A percentile compares a stretch with the other conserved stretches of the same genome.
Evolutionary conservation across 2,888 invertebrate species (phyloP).

Genomic region (Drosophila pullipes): DNA sequence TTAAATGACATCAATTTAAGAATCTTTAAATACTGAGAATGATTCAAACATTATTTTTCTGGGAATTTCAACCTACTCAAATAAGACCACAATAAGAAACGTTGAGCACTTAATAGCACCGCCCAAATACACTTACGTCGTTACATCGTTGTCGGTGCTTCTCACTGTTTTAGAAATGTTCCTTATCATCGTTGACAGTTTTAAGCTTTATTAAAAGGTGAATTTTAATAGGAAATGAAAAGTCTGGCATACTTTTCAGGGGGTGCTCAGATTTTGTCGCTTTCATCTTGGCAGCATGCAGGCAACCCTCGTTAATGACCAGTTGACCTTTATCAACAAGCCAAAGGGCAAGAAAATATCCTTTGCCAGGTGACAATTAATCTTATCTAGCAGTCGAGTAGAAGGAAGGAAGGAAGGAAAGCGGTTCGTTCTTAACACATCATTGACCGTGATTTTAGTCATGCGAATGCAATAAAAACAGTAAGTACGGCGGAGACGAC

Average conservation of each 20-base stretch:
- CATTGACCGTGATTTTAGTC: constrained; percentile 74
- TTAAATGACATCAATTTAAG: not conserved
- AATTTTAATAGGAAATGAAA: constrained; percentile 9
- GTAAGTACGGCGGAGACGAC: constrained; percentile 9
- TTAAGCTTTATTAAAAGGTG: constrained; percentile 17
- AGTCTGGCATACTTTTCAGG: constrained; percentile 10
- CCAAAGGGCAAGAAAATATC: constrained; percentile 30
- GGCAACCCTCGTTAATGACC: constrained; percentile 52
- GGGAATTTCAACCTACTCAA: not conserved
- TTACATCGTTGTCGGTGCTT: not conserved
- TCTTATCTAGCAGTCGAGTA: constrained; percentile 37
- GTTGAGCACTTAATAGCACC: not conserved
- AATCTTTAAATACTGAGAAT: not conserved
- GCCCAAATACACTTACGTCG: not conserved
- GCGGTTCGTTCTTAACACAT: constrained; percentile 49
- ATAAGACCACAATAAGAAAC: not conserved
- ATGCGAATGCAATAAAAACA: constrained; percentile 53
- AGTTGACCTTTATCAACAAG: constrained; percentile 53
- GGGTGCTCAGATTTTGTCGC: constrained; percentile 21
- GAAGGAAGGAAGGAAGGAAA: not conserved
- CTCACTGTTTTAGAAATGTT: not conserved
- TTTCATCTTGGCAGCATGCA: constrained; percentile 15
- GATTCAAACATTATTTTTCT: not conserved
- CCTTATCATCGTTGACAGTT: not conserved
- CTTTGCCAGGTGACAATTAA: constrained; percentile 42